A percentile compares a stretch with the other conserved stretches of the same genome.
These are phyloP conservation scores for Diloba caeruleocephala DNA, from an alignment of 2,888 invertebrate species.

Conservation along the genomic window DNA sequence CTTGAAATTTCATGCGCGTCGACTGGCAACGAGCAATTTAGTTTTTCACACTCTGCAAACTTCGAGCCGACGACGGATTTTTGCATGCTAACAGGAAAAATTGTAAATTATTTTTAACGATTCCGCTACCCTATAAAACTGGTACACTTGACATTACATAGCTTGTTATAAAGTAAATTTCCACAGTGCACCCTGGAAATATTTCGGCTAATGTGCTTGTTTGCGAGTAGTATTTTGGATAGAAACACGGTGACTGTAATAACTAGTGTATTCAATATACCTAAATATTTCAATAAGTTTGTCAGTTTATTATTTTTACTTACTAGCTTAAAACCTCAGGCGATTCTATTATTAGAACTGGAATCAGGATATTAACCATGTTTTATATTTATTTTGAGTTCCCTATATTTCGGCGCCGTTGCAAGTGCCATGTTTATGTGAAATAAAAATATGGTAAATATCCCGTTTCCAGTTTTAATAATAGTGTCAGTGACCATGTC, in stretches of 20 bases:
- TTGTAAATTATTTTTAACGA: constrained; percentile 41
- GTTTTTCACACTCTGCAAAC: constrained; percentile 54
- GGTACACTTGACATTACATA: constrained; percentile 21
- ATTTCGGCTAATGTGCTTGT: constrained; percentile 31
- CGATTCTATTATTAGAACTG: no score
- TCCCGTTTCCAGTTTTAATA: no score
- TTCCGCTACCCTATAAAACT: constrained; percentile 22
- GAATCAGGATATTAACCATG: no score
- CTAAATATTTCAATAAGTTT: constrained; percentile 18
- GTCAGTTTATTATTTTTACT: no score
- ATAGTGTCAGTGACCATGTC: no score
- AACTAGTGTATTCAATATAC: constrained; percentile 9
- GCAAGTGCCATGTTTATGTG: no score
- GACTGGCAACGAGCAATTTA: constrained; percentile 52
- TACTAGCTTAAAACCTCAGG: no score
- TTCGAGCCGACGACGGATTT: constrained; percentile 32
- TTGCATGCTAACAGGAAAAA: constrained; percentile 41
- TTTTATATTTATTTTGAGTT: no score
- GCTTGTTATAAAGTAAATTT: constrained; percentile 44
- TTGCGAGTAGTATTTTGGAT: constrained; percentile 19
- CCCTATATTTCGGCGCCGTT: no score
- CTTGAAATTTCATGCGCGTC: constrained; percentile 61
- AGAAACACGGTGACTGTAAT: constrained; percentile 12
- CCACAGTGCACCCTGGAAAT: constrained; percentile 18
- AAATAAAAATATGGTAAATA: no score